Percentiles rank a stretch among this genome's conserved stretches.
phyloP scores from a whole-genome alignment of 2,888 invertebrate species.

The Eumerus sabulonum region DNA sequence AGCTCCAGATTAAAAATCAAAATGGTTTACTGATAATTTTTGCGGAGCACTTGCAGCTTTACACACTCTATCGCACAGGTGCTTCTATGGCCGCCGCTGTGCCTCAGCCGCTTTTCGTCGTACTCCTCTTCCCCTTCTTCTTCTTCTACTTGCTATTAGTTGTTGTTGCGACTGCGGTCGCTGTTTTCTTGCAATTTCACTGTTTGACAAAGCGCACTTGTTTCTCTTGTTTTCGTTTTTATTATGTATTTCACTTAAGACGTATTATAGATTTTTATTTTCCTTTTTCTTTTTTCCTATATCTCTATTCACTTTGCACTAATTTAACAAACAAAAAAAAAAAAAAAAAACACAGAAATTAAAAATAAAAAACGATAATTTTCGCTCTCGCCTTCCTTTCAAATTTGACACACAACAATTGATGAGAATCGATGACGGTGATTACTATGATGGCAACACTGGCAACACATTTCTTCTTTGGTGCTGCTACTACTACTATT shows the following conservation, averaged over 20 bases:
- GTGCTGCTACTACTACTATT: no score
- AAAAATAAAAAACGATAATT: constrained; percentile 1
- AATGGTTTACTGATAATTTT: background rate
- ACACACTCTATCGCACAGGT: constrained; percentile 29
- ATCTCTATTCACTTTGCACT: constrained; percentile 39
- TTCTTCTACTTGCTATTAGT: no score
- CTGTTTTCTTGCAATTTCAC: constrained; percentile 20
- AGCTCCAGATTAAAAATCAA: constrained; percentile 21
- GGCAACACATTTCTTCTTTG: constrained; percentile 62
- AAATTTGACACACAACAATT: constrained; percentile 58
- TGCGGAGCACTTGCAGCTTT: background rate
- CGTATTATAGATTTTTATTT: constrained; percentile 24
- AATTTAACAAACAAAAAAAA: constrained; percentile 56
- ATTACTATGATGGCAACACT: constrained; percentile 67
- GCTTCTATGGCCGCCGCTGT: constrained; percentile 1
- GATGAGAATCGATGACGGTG: constrained; percentile 32
- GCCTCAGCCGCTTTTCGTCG: no score
- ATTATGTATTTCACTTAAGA: background rate
- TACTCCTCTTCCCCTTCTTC: no score
- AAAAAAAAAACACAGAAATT: no score
- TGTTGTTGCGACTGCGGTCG: background rate
- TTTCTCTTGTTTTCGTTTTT: constrained; percentile 9
- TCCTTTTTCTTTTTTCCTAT: constrained; percentile 15
- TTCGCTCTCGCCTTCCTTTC: constrained; percentile 32
- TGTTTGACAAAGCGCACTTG: constrained; percentile 52